These are phyloP conservation scores for Notechis scutatus DNA, from an alignment of 2,113 vertebrate species.

Conservation along the genomic window DNA sequence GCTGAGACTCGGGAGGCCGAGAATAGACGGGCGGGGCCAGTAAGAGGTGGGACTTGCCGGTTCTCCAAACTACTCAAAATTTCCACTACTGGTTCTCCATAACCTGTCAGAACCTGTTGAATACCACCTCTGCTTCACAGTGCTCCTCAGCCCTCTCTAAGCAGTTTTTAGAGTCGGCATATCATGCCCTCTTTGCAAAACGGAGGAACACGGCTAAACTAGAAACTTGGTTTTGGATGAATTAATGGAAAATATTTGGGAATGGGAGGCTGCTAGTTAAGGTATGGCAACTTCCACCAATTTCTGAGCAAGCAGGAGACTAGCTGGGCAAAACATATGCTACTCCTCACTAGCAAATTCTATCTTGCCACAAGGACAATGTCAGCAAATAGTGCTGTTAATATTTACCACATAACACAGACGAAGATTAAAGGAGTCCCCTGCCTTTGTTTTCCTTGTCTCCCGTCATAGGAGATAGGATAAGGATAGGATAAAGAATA, in stretches of 20 bases:
- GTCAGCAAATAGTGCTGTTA: background rate
- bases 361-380: background rate
- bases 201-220: background rate
- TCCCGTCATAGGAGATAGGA: background rate
- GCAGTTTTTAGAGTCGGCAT: no score
- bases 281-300: background rate
- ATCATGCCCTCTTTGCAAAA: background rate
- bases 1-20: no score
- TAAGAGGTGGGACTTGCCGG: no score
- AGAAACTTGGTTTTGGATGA: background rate
- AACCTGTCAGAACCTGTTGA: no score
- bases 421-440: background rate
- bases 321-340: background rate
- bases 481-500: background rate
- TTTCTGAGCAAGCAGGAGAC: background rate
- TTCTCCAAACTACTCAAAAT: no score
- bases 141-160: no score
- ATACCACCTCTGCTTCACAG: no score
- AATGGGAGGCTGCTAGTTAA: background rate
- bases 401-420: background rate
- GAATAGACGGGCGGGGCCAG: no score
- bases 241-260: background rate
- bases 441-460: background rate
- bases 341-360: background rate
- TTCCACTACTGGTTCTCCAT: no score